Evolutionary conservation across 2,888 invertebrate genomes (phyloP).

Genomic region (Adelognathus sp.): DNA sequence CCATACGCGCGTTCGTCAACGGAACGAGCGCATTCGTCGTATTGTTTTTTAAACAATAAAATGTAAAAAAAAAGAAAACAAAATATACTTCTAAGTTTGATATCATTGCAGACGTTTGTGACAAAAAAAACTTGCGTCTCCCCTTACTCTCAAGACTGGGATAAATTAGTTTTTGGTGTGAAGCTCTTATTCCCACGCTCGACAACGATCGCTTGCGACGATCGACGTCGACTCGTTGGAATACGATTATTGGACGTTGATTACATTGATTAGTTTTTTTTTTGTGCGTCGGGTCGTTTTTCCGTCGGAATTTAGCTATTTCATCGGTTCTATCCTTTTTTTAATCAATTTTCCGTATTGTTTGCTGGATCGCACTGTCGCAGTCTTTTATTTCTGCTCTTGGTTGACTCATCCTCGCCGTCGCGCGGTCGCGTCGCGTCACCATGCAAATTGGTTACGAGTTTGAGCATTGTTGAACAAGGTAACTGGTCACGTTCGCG

Average conservation of each 20-base stretch:
- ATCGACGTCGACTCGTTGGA: conserved; percentile 49
- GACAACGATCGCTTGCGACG: conserved; percentile 26
- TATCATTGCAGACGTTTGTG: conserved; percentile 45
- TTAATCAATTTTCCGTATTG: not conserved
- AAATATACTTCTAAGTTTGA: conserved; percentile 50
- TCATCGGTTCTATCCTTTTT: conserved; percentile 10
- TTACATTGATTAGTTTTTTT: conserved; percentile 33
- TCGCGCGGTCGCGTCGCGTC: conserved; percentile 3
- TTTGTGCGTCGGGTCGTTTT: conserved; percentile 5
- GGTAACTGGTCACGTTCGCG: not conserved
- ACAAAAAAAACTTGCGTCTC: conserved; percentile 21
- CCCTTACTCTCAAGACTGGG: conserved; percentile 42
- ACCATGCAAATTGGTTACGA: conserved; percentile 15
- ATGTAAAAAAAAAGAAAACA: conserved; percentile 40
- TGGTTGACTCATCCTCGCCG: not conserved
- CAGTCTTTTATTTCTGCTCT: not conserved
- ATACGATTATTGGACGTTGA: conserved; percentile 39
- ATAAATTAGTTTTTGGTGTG: conserved; percentile 72
- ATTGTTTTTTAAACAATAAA: conserved; percentile 45
- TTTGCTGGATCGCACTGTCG: conserved; percentile 13
- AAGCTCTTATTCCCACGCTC: conserved; percentile 63
- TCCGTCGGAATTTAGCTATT: conserved; percentile 26
- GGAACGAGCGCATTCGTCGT: conserved; percentile 25
- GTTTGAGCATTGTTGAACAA: conserved; percentile 17
- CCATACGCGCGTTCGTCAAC: not conserved